phyloP scores from a whole-genome alignment of 1,140 invertebrate species.

The Lordiphosa stackelbergi region DNA sequence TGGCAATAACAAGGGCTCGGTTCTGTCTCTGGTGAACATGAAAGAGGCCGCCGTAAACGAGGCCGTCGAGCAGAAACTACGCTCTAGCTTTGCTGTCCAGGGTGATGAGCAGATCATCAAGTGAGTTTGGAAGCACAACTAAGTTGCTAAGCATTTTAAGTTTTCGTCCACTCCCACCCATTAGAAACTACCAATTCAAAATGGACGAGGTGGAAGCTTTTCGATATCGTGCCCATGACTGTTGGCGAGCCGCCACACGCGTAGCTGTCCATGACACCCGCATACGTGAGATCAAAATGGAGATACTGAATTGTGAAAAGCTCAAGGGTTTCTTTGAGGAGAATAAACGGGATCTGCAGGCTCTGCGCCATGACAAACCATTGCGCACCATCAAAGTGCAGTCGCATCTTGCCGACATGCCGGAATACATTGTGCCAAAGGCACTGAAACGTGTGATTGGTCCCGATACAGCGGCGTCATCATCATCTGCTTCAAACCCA shows the following conservation, averaged over 20 bases:
- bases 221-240: constrained; percentile 94
- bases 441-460: constrained; percentile 82
- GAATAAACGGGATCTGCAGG: constrained; percentile 93
- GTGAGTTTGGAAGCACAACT: constrained; percentile 48
- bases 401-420: constrained; percentile 92
- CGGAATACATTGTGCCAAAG: constrained; percentile 93
- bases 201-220: constrained; percentile 97
- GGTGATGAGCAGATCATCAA: constrained; percentile 75
- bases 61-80: constrained; percentile 86
- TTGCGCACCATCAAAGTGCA: constrained; percentile 91
- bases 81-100: constrained; percentile 78
- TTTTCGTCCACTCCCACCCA: not conserved
- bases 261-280: constrained; percentile 95
- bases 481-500: constrained; percentile 32
- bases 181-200: constrained; percentile 93
- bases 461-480: constrained; percentile 68
- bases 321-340: constrained; percentile 97
- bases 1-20: constrained; percentile 95
- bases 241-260: constrained; percentile 94
- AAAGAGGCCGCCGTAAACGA: constrained; percentile 87
- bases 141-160: not conserved
- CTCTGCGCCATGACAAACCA: constrained; percentile 94
- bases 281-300: constrained; percentile 96
- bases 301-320: constrained; percentile 95
- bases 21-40: constrained; percentile 93